Evolutionary conservation across 1,140 invertebrate genomes (phyloP), one percentile per base, ranked within the genome.

Genomic region (Trissolcus basalis): DNA sequence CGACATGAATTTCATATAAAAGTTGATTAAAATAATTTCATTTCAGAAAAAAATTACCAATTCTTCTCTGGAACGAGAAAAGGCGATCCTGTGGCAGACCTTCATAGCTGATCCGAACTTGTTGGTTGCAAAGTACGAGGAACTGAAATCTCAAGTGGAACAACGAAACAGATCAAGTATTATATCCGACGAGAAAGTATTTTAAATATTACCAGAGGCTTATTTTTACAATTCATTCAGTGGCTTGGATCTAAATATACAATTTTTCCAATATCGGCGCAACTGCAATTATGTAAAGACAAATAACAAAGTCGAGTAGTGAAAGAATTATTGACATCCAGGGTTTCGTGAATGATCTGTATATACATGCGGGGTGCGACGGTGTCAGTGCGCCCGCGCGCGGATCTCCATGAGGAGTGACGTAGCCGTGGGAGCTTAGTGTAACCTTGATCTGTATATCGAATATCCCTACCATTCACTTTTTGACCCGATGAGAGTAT

Each of bases 391-490:
- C 67, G 67, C 67, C 27, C 58, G 67, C 67, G 56, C 14, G n/a
- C 58, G 36, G 27, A 48, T 55, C 50, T 61, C 55, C 51, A 55
- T 50, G 51, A 45, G 43, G 43, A 49, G 58, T 70, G 58, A 70
- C 67, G 67, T 70, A 61, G 45, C 48, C 44, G 50, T 61, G 51
- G 55, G 35, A 63, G 68, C 79, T 73, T 76, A 80, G 81, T 79
- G 83, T 85, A 84, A 85, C 84, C 84, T 85, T 85, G 83, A 83
- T 85, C 82, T 77, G 78, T 50, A 73, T 80, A 78, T 80, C 77
- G 80, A 81, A 77, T 69, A 49, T 56, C 77, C 78, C 69, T 56
- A 51, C 59, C 59, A 70, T 53, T 76, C 69, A 72, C 53, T 44
- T 68, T 59, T 69, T 78, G 55, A 72, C 55, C 27, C 45, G 59